These are phyloP conservation scores for Heteromyza rotundicornis DNA, from an alignment of 2,888 invertebrate species.

Conservation along the genomic window DNA sequence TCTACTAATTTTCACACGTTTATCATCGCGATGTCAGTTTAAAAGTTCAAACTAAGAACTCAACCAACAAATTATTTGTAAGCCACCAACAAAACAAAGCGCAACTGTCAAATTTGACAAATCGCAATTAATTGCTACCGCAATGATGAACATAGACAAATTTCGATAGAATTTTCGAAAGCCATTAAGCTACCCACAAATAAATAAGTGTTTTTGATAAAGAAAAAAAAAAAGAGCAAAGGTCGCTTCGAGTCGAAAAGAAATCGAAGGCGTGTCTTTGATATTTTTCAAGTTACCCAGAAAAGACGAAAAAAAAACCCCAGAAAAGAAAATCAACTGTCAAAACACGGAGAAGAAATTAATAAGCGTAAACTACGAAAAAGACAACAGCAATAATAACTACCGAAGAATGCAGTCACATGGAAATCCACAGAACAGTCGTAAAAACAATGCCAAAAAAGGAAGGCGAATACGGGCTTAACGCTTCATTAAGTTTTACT, in stretches of 20 bases:
- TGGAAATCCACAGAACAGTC: neutral
- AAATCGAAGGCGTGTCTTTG: neutral
- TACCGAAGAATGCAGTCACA: too few relatives aligned
- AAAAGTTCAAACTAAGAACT: neutral
- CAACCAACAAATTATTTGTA: too few relatives aligned
- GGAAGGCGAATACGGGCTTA: neutral
- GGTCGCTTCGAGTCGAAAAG: neutral
- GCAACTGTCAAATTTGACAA: slow-evolving; percentile 24
- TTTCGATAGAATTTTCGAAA: too few relatives aligned
- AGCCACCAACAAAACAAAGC: too few relatives aligned
- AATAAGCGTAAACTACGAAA: neutral
- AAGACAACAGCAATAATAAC: neutral
- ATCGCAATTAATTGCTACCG: slow-evolving; percentile 21
- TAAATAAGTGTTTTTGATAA: too few relatives aligned
- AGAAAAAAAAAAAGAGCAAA: neutral
- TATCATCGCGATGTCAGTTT: neutral
- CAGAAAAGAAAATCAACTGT: too few relatives aligned
- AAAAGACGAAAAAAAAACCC: too few relatives aligned
- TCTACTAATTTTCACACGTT: slow-evolving; percentile 17
- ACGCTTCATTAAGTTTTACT: slow-evolving; percentile 23
- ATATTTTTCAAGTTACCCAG: too few relatives aligned
- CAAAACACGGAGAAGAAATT: too few relatives aligned
- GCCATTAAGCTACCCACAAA: too few relatives aligned
- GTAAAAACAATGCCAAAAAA: slow-evolving; percentile 4
- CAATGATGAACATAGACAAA: too few relatives aligned